Percentiles rank a stretch among this genome's conserved stretches.
Evolutionary conservation across 2,888 invertebrate species (phyloP).

Genomic region (Ennomos fuscantarius): DNA sequence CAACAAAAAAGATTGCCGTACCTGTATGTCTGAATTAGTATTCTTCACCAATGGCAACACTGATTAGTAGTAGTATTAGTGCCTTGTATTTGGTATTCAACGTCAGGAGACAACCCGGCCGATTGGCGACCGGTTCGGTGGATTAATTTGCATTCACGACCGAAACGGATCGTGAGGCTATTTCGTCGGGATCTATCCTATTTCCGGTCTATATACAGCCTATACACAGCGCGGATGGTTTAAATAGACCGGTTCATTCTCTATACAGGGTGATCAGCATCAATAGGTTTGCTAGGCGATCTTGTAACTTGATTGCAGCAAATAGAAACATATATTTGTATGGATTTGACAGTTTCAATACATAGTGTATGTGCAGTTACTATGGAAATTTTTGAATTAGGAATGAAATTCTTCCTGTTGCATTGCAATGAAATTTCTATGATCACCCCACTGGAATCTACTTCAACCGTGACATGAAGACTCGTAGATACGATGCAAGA

Average conservation of each 20-base stretch:
- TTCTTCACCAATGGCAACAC: constrained; percentile 40
- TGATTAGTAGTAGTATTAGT: constrained; percentile 51
- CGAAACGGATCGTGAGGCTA: constrained; percentile 77
- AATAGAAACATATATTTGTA: no score
- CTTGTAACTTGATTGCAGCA: no score
- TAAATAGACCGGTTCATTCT: constrained; percentile 6
- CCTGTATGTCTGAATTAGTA: constrained; percentile 34
- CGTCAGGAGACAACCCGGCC: constrained; percentile 57
- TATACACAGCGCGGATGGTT: constrained; percentile 11
- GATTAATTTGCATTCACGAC: constrained; percentile 80
- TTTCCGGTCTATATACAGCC: constrained; percentile 64
- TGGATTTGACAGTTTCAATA: no score
- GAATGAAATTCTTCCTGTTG: no score
- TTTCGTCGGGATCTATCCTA: constrained; percentile 69
- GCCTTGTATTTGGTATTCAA: constrained; percentile 61
- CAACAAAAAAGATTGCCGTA: no score
- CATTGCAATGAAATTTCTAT: no score
- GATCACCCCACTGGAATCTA: no score
- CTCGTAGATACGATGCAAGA: no score
- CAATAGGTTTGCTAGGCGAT: no score
- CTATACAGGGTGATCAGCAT: background rate
- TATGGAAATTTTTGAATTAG: no score
- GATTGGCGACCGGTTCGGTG: constrained; percentile 58
- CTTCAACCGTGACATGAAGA: no score
- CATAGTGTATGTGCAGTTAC: no score